Percentiles rank a stretch among this genome's conserved stretches.
Conservation (phyloP, 2,797 vertebrate genomes). For the Columba guinea region DNA sequence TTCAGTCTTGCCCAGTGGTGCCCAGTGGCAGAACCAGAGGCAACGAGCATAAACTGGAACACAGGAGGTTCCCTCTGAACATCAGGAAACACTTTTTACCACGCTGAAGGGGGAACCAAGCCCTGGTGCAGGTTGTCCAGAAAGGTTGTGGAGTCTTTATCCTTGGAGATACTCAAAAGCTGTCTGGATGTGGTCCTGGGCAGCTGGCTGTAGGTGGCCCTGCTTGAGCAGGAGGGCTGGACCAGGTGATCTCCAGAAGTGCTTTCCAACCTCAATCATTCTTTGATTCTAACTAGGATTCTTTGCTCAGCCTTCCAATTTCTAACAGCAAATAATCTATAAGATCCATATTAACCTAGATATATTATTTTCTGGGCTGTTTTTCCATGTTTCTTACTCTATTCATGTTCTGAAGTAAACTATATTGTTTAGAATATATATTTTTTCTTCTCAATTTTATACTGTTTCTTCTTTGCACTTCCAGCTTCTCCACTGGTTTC, state of each 20-base stretch:
- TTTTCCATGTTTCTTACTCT: no score
- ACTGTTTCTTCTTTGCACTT: neutral
- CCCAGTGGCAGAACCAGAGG: neutral
- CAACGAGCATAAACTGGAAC: neutral
- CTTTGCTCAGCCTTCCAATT: neutral
- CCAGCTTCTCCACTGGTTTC: neutral
- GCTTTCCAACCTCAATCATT: neutral
- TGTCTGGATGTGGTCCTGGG: neutral
- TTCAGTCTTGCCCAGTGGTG: neutral
- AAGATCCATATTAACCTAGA: no score
- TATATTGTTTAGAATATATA: neutral
- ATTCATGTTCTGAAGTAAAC: neutral
- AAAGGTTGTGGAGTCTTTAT: neutral
- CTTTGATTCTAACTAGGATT: neutral
- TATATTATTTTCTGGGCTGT: no score
- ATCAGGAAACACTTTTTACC: neutral
- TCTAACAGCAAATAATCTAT: neutral
- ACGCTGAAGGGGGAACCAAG: neutral
- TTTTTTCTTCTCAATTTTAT: neutral
- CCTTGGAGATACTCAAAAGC: neutral
- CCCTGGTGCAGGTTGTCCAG: neutral
- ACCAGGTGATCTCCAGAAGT: rapidly evolving
- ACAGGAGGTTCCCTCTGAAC: neutral
- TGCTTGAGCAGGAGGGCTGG: neutral
- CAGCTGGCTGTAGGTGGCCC: neutral